Conservation (phyloP, 1,140 invertebrate genomes). For the Brachionus koreanus region DNA sequence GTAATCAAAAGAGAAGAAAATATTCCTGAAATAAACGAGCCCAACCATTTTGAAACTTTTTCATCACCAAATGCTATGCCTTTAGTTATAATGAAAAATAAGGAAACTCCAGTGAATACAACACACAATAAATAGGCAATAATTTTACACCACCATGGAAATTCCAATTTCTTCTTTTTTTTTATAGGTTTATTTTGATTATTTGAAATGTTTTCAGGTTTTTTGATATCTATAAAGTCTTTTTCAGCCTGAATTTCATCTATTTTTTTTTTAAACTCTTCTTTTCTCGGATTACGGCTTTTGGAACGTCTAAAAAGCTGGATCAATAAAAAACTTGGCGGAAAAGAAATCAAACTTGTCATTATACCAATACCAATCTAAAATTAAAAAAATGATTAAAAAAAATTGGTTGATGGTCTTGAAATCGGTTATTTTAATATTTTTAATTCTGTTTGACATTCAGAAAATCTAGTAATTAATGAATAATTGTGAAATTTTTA, state of each 20-base stretch:
- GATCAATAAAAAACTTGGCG: slow-evolving; percentile 19
- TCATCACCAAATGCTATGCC: slow-evolving; percentile 63
- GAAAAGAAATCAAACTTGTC: neutral
- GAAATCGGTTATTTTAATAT: too few species aligned
- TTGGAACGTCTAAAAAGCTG: slow-evolving; percentile 37
- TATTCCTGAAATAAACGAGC: slow-evolving; percentile 62
- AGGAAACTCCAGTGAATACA: slow-evolving; percentile 56
- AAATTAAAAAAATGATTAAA: neutral
- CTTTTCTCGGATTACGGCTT: neutral
- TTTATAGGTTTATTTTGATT: neutral
- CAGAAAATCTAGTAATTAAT: too few species aligned
- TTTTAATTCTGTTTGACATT: too few species aligned
- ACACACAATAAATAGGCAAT: slow-evolving; percentile 61
- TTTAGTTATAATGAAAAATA: slow-evolving; percentile 62
- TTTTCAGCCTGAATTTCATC: slow-evolving; percentile 48
- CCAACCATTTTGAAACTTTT: slow-evolving; percentile 63
- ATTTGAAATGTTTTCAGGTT: neutral
- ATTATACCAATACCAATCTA: slow-evolving; percentile 50
- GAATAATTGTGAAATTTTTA: too few species aligned
- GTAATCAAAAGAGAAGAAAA: slow-evolving; percentile 62
- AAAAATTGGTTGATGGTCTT: too few species aligned
- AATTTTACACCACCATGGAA: slow-evolving; percentile 61
- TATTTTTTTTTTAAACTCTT: neutral
- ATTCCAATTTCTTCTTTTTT: slow-evolving; percentile 47
- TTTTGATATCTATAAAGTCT: slow-evolving; percentile 11